Evolutionary conservation across 1,140 invertebrate species (phyloP).

Genomic region (Achatina immaculata): DNA sequence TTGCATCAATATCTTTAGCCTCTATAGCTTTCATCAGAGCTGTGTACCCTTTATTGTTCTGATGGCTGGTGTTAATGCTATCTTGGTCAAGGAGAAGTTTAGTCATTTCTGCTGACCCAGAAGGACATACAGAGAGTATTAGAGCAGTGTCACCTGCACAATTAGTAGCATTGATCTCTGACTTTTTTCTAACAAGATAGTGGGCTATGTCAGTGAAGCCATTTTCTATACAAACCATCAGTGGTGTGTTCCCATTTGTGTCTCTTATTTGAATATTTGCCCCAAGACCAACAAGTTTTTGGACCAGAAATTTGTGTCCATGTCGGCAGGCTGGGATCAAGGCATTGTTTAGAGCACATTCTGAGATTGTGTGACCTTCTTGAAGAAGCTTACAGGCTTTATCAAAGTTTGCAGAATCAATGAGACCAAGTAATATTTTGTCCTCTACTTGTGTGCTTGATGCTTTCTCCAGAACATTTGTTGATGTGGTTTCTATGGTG

Average conservation of each 20-base stretch:
- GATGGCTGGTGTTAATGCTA: neutral
- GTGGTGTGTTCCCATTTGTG: neutral
- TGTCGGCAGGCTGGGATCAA: too few species aligned
- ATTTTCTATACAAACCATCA: neutral
- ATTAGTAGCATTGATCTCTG: neutral
- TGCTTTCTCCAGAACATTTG: too few species aligned
- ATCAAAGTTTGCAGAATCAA: too few species aligned
- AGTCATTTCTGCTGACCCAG: neutral
- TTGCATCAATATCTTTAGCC: neutral
- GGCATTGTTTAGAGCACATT: too few species aligned
- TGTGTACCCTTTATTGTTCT: neutral
- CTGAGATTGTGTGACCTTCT: too few species aligned
- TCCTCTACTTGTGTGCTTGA: too few species aligned
- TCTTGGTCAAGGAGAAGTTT: neutral
- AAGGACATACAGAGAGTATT: neutral
- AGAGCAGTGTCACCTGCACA: neutral
- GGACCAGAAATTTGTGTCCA: too few species aligned
- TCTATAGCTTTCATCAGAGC: slow-evolving; percentile 4
- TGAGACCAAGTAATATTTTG: too few species aligned
- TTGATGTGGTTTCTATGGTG: too few species aligned
- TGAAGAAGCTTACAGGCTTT: too few species aligned
- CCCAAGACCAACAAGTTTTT: too few species aligned
- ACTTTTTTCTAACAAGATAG: neutral
- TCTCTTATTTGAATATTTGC: neutral
- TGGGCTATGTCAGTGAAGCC: neutral